Conservation (phyloP, 2,888 invertebrate genomes). For the Metacarcinus magister region DNA sequence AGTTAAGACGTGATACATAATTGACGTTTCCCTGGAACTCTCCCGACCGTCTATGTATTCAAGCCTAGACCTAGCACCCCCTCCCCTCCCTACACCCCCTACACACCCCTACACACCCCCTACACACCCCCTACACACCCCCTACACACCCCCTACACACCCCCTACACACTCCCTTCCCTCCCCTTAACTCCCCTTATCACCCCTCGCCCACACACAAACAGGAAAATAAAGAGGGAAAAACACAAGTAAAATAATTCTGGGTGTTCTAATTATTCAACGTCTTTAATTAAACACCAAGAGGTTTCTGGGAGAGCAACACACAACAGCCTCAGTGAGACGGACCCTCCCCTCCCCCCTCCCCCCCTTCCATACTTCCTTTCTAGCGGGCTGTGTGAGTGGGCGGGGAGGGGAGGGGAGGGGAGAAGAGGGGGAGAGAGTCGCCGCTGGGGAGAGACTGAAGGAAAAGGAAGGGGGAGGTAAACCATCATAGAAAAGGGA, state of each 20-base stretch:
- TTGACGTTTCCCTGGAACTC: slow-evolving; percentile 44
- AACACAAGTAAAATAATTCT: background rate
- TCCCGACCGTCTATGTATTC: slow-evolving; percentile 9
- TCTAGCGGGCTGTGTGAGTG: background rate
- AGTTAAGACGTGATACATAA: slow-evolving; percentile 54
- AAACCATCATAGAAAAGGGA: slow-evolving; percentile 43
- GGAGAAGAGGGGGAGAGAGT: background rate
- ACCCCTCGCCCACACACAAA: background rate
- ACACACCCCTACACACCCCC: background rate
- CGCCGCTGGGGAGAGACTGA: background rate
- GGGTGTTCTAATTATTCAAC: slow-evolving; percentile 7
- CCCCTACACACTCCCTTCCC: background rate
- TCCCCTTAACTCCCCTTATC: background rate
- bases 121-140: background rate
- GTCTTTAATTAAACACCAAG: slow-evolving; percentile 31
- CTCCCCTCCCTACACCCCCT: background rate
- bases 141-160: background rate
- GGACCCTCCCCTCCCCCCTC: background rate
- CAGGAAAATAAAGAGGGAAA: background rate
- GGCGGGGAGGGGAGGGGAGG: background rate
- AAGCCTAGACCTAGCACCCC: background rate
- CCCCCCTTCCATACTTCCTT: background rate
- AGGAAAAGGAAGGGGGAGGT: slow-evolving; percentile 8
- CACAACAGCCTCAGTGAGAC: background rate
- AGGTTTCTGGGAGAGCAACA: background rate